These are phyloP conservation scores for Arge pagana DNA, from an alignment of 2,888 invertebrate genomes.

Conservation along the genomic window DNA sequence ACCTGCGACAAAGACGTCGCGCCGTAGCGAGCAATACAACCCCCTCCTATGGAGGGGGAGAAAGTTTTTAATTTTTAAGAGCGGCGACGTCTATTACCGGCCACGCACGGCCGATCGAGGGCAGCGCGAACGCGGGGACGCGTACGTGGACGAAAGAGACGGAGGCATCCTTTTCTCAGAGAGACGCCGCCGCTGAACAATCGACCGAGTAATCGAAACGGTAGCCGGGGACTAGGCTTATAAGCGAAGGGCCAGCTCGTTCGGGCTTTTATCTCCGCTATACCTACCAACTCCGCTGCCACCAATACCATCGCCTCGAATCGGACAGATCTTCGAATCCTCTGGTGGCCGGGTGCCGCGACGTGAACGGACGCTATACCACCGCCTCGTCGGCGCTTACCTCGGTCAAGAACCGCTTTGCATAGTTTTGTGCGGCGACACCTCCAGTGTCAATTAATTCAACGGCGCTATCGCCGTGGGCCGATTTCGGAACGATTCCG, in stretches of 20 bases:
- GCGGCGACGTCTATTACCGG: slow-evolving; percentile 17
- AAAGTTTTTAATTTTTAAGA: too few relatives aligned
- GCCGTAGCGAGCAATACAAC: too few relatives aligned
- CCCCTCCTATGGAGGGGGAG: too few relatives aligned
- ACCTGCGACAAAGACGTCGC: too few relatives aligned
- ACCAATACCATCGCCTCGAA: slow-evolving; percentile 10
- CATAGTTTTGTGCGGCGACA: slow-evolving; percentile 54
- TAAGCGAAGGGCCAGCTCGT: neutral
- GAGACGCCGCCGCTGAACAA: slow-evolving; percentile 11
- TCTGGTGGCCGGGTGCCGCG: slow-evolving; percentile 1
- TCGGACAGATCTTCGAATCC: slow-evolving; percentile 1
- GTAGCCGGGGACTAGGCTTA: slow-evolving; percentile 16
- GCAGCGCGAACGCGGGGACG: too few relatives aligned
- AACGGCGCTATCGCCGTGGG: slow-evolving; percentile 34
- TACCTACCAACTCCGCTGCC: neutral
- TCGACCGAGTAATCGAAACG: slow-evolving; percentile 21
- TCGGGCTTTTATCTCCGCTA: neutral
- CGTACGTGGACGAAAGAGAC: too few relatives aligned
- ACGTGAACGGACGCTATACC: neutral
- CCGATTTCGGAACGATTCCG: slow-evolving; percentile 9
- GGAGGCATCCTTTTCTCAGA: slow-evolving; percentile 13
- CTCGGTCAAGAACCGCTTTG: slow-evolving; percentile 40
- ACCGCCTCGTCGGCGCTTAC: slow-evolving; percentile 3
- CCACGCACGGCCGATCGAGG: too few relatives aligned
- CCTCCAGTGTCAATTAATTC: slow-evolving; percentile 55